Percentiles rank a stretch among this genome's conserved stretches.
These are phyloP conservation scores for Platorchestia sp. DNA, from an alignment of 1,140 invertebrate genomes.

Conservation along the genomic window DNA sequence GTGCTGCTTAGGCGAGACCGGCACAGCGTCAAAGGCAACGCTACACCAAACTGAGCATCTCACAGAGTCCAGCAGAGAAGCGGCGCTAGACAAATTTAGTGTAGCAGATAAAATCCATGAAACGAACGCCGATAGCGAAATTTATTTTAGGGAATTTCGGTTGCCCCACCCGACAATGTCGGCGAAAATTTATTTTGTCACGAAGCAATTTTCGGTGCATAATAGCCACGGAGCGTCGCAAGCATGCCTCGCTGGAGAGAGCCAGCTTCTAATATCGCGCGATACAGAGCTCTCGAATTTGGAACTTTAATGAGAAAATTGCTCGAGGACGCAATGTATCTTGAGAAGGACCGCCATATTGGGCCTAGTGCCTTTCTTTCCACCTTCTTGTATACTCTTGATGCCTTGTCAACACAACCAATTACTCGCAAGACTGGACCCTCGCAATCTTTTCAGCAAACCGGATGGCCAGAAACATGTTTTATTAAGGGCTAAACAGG, in stretches of 20 bases:
- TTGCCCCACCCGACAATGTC: not conserved
- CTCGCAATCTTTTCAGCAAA: not conserved
- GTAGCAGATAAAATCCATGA: not conserved
- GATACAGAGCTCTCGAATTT: conserved; percentile 28
- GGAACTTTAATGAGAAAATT: conserved; percentile 47
- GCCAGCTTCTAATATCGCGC: not conserved
- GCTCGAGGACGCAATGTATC: conserved; percentile 36
- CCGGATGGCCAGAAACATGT: not conserved
- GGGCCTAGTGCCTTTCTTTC: not conserved
- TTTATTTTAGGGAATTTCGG: not conserved
- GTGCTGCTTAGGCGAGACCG: not conserved
- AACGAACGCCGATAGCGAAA: not conserved
- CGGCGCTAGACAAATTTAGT: not conserved
- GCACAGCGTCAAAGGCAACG: not conserved
- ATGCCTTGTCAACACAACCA: not conserved
- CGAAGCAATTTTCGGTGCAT: not conserved
- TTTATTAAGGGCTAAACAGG: not conserved
- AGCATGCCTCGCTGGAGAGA: not conserved
- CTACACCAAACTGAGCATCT: not conserved
- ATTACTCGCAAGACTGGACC: not conserved
- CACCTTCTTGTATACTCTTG: not conserved
- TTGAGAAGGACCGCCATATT: not conserved
- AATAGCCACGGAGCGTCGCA: not conserved
- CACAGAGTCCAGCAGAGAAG: not conserved
- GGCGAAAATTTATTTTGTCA: not conserved